phyloP scores from a whole-genome alignment of 30 jellyfish, hydroid and myxozoan species.

The Aurelia sp. region DNA sequence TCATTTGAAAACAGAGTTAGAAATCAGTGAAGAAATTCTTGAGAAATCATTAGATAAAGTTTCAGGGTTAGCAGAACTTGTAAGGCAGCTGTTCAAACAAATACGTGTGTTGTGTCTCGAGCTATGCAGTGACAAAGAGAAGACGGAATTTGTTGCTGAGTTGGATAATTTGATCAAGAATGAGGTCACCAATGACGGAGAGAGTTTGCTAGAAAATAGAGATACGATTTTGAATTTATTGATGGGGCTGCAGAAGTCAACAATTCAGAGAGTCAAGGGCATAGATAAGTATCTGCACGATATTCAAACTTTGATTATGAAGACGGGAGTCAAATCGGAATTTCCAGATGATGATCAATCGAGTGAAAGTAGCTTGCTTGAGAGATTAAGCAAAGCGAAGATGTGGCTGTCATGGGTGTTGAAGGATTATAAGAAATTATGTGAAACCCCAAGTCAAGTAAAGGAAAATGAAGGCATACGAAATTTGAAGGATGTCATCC shows the following conservation, averaged over 20 bases:
- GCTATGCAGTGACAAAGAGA: constrained; percentile 6
- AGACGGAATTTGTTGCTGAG: constrained; percentile 12
- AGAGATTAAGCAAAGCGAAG: constrained; percentile 21
- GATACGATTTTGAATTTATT: constrained; percentile 28
- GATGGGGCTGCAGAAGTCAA: constrained; percentile 18
- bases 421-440: constrained; percentile 47
- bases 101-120: constrained; percentile 4
- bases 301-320: constrained; percentile 19
- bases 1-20: constrained; percentile 41
- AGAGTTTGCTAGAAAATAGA: background rate
- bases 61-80: constrained; percentile 31
- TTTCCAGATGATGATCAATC: constrained; percentile 5
- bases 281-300: constrained; percentile 16
- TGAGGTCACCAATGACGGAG: constrained; percentile 41
- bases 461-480: constrained; percentile 27
- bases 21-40: constrained; percentile 40
- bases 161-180: constrained; percentile 24
- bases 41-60: constrained; percentile 45
- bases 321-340: constrained; percentile 54
- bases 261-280: constrained; percentile 37
- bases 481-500: constrained; percentile 45
- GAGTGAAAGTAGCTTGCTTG: background rate
- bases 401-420: constrained; percentile 55
- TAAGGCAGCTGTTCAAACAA: constrained; percentile 34
- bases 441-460: constrained; percentile 39